Evolutionary conservation across 2,113 vertebrate species (phyloP).

Genomic region (Eublepharis macularius): DNA sequence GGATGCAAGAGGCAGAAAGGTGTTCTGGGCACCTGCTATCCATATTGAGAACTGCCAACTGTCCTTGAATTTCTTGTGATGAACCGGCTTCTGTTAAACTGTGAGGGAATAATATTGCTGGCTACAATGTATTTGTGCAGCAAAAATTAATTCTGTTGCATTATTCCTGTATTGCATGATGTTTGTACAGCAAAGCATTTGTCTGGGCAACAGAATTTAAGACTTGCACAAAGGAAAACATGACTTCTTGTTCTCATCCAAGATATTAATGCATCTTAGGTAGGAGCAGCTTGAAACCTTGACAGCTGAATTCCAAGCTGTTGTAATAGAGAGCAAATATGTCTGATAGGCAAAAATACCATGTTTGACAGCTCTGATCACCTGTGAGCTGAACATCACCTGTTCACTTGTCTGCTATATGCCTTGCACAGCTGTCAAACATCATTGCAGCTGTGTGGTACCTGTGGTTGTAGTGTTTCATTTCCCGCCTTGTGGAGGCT

Average conservation of each 20-base stretch:
- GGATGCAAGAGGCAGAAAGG: constrained; percentile 26
- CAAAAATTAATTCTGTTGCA: constrained; percentile 35
- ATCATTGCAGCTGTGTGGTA: no score
- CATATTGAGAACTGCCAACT: constrained; percentile 30
- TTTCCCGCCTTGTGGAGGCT: no score
- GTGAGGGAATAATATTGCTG: constrained; percentile 49
- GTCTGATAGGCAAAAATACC: no score
- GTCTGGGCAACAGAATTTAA: constrained; percentile 21
- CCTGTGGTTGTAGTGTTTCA: no score
- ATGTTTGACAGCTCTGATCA: no score
- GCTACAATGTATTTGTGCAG: constrained; percentile 14
- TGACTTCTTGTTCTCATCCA: background rate
- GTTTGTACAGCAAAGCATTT: constrained; percentile 41
- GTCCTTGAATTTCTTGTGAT: constrained; percentile 27
- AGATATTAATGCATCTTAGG: background rate
- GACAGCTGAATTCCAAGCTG: background rate
- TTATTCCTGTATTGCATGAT: background rate
- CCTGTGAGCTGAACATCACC: no score
- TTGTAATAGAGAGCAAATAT: background rate
- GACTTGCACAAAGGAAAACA: background rate
- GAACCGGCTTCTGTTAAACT: constrained; percentile 52
- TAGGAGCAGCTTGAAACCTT: background rate
- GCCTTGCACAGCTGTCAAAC: no score
- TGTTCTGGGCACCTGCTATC: constrained; percentile 19
- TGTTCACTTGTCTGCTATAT: no score